Percentiles rank a stretch among this genome's conserved stretches.
Evolutionary conservation across 1,140 invertebrate genomes (phyloP).

Genomic region (Protaetia brevitarsis): DNA sequence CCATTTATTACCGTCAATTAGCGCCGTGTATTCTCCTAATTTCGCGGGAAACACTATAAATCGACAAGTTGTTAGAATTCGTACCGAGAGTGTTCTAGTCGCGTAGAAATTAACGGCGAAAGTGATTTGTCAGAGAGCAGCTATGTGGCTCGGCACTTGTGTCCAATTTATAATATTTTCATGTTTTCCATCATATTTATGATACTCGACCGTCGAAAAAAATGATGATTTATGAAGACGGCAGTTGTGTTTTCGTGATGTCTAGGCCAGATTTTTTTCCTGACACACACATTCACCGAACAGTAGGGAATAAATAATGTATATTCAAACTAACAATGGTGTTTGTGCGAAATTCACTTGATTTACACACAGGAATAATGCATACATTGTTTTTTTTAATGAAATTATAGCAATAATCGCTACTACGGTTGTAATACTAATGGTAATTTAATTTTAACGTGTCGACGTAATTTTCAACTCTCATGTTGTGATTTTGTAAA

Average conservation of each 20-base stretch:
- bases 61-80: neutral
- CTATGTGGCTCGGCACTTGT: neutral
- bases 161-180: neutral
- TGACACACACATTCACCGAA: too few relatives aligned
- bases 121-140: neutral
- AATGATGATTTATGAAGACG: neutral
- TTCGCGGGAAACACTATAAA: neutral
- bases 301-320: too few relatives aligned
- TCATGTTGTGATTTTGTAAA: too few relatives aligned
- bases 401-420: too few relatives aligned
- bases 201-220: neutral
- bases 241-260: constrained; percentile 12
- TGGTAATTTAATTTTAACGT: too few relatives aligned
- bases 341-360: too few relatives aligned
- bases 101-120: neutral
- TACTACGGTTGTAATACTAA: too few relatives aligned
- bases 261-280: too few relatives aligned
- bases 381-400: too few relatives aligned
- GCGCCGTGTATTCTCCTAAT: neutral
- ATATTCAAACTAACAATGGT: too few relatives aligned
- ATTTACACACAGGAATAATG: too few relatives aligned
- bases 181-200: constrained; percentile 8
- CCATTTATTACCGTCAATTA: constrained; percentile 1
- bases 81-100: neutral
- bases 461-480: too few relatives aligned